Evolutionary conservation across 2,888 invertebrate species (phyloP).

Genomic region (Eristalinus aeneus): DNA sequence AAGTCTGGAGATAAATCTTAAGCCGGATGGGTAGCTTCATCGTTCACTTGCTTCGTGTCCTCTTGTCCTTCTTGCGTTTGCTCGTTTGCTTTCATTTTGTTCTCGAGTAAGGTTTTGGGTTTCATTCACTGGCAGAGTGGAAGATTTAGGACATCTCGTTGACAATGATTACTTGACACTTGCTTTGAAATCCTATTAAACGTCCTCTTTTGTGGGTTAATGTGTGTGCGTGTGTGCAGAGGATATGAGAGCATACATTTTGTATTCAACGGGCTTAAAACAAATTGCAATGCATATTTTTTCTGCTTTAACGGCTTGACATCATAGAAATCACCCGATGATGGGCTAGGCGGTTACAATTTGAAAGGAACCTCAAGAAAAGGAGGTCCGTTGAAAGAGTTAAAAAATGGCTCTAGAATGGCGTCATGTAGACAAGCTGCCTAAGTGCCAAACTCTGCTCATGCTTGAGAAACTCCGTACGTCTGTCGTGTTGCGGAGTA

Average conservation of each 20-base stretch:
- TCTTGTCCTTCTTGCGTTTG: neutral
- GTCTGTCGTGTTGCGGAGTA: too few species aligned
- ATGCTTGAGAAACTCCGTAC: too few species aligned
- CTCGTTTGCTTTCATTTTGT: neutral
- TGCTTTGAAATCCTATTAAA: slow-evolving; percentile 56
- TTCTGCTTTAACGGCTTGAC: neutral
- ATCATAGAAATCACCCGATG: slow-evolving; percentile 4
- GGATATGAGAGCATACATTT: slow-evolving; percentile 11
- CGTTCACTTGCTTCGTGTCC: neutral
- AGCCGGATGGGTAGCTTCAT: slow-evolving; percentile 49
- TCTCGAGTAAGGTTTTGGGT: slow-evolving; percentile 6
- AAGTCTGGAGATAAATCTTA: slow-evolving; percentile 66
- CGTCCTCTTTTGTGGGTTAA: slow-evolving; percentile 7
- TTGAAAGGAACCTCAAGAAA: too few species aligned
- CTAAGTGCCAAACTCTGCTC: too few species aligned
- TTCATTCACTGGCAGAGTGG: slow-evolving; percentile 5
- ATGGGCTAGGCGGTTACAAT: neutral
- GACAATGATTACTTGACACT: slow-evolving; percentile 68
- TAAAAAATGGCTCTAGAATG: too few species aligned
- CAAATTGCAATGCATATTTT: slow-evolving; percentile 53
- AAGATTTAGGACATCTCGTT: slow-evolving; percentile 33
- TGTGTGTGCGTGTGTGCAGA: too few species aligned
- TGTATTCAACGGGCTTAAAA: slow-evolving; percentile 39
- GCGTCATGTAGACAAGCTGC: too few species aligned
- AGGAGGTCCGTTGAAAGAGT: too few species aligned